Conservation (phyloP, 30 jellyfish, hydroid and myxozoan genomes). For the Sanderia malayensis region DNA sequence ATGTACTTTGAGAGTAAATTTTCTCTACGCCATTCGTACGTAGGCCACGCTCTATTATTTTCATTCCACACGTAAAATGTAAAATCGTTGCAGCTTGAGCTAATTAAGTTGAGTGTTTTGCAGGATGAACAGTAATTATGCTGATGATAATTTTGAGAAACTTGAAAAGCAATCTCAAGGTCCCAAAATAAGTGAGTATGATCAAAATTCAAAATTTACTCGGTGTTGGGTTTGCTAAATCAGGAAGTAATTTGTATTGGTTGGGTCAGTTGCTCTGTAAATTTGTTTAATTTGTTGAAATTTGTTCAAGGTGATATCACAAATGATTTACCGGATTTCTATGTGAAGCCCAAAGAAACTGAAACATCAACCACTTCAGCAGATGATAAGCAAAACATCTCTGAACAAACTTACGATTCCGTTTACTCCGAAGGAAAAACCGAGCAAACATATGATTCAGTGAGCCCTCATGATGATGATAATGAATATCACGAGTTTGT, state of each 20-base stretch:
- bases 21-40: too few relatives aligned
- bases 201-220: too few relatives aligned
- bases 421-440: too few relatives aligned
- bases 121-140: neutral
- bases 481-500: constrained; percentile 18
- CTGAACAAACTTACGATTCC: neutral
- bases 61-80: too few relatives aligned
- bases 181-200: neutral
- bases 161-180: neutral
- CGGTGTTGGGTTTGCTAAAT: too few relatives aligned
- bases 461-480: neutral
- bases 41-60: too few relatives aligned
- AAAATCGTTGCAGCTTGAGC: too few relatives aligned
- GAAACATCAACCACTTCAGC: neutral
- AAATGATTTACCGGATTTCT: constrained; percentile 30
- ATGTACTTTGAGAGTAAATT: too few relatives aligned
- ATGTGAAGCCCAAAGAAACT: constrained; percentile 1
- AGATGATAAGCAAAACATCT: neutral
- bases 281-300: neutral
- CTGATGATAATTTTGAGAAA: neutral
- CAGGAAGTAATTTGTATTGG: too few relatives aligned
- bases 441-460: neutral
- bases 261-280: neutral
- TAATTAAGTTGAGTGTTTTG: too few relatives aligned
- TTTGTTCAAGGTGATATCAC: constrained; percentile 25